These are phyloP conservation scores for Tetramorium alpestre DNA, from an alignment of 1,140 invertebrate species.

Conservation along the genomic window DNA sequence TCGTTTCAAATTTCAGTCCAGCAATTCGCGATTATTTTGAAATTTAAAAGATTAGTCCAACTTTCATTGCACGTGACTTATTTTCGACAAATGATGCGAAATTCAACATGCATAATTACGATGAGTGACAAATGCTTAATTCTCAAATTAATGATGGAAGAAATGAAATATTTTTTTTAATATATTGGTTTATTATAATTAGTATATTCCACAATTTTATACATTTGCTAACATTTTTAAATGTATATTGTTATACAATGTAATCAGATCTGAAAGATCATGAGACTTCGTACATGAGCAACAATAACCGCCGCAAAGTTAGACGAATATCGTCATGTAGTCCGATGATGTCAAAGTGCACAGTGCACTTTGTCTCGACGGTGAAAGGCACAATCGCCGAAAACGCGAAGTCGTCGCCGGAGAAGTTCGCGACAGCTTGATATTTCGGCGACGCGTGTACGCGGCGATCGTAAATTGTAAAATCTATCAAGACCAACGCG, in stretches of 20 bases:
- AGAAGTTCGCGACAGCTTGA: conserved; percentile 68
- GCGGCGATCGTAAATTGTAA: conserved; percentile 84
- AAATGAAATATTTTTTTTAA: background rate
- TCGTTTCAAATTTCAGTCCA: conserved; percentile 36
- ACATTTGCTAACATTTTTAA: background rate
- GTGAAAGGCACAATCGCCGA: conserved; percentile 30
- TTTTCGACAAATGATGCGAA: background rate
- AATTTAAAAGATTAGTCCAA: conserved; percentile 21
- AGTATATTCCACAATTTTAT: background rate
- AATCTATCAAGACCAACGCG: conserved; percentile 86
- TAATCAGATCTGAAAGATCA: background rate
- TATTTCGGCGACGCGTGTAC: conserved; percentile 73
- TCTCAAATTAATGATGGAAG: background rate
- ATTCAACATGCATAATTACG: background rate
- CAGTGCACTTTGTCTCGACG: background rate
- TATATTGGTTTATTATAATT: background rate
- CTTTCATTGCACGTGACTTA: conserved; percentile 25
- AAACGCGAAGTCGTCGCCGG: conserved; percentile 57
- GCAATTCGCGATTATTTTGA: conserved; percentile 44
- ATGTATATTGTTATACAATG: background rate
- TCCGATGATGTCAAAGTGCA: conserved; percentile 30
- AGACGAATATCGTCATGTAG: background rate
- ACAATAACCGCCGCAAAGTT: conserved; percentile 14
- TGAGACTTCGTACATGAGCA: background rate
- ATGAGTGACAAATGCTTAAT: background rate